Evolutionary conservation across 2,888 invertebrate species (phyloP), one percentile per base, ranked within the genome.

Genomic region (Parthenolecanium corni): DNA sequence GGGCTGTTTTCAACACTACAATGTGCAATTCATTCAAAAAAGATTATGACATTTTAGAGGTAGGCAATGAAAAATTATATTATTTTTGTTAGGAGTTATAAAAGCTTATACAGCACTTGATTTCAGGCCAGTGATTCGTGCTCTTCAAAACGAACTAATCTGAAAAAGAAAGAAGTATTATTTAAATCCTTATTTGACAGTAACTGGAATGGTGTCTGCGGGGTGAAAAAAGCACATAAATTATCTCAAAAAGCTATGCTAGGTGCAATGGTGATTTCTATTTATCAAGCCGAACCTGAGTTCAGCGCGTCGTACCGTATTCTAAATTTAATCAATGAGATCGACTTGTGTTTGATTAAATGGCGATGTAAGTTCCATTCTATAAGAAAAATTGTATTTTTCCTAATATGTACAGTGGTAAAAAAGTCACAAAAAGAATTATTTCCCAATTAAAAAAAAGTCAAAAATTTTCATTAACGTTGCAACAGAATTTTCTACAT

Each of bases 231-330:
- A 16, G 92, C 93, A 69, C 79, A 94, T 63, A 79, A 94, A 66
- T 83, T 98, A 69, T 87, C 89, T 2, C 90, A 96, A 74, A 81
- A 81, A 64, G 97, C 97, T 0, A 77, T 97, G 58, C 94, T 96
- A 72, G 98, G 97, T 3, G 97, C 97, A 24, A 86, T 98, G 72
- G 91, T 98, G 89, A 95, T 98, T 64, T 95, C 89, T 1, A 86
- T 96, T 73, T 97, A 97, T 76, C 79, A 96, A 51, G 95, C 97
- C 71, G 94, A 96, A 76, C 95, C 96, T 0, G 81, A 96, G 52
- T 98, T 98, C 77, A 94, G 94, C 69, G 95, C 96, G 74, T 97
- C 97, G 0, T 95, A 95, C 76, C 96, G 96, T 75, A 81, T 98
- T 66, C 78, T 98, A 14, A 89, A 87, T 0, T 80, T 93, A 14